Evolutionary conservation across 2,888 invertebrate species (phyloP), one percentile per base, ranked within the genome.

Genomic region (Oasisia sp.): DNA sequence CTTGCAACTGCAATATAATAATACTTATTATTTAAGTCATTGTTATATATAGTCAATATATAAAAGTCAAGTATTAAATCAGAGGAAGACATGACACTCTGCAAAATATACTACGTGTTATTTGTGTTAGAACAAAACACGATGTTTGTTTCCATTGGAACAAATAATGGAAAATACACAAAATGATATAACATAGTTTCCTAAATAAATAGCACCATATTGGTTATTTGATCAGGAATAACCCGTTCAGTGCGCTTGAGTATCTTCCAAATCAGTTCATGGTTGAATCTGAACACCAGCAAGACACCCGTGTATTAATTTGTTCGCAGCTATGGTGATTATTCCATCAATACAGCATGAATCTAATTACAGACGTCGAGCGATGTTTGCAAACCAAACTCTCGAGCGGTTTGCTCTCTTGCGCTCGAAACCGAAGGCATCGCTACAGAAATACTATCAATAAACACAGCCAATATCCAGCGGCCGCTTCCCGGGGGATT

Each of bases 381-480:
- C 50, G 50, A 74, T 19, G 74, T 27, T 74, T n/a, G n/a, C 74
- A 74, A 74, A 74, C 74, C 74, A 74, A 74, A 74, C n/a, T 27
- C 27, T 74, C 74, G 74, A 74, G 74, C 74, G 74, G 74, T 74
- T 19, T 19, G 74, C 74, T 74, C 27, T 74, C 74, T 74, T 74
- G 19, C 74, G 74, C 19, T 74, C n/a, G 19, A 14, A 74, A 74
- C n/a, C 74, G 27, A 7, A 74, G 74, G 74, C 74, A 74, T 74
- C 74, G 74, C 74, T 74, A 74, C 74, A 74, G 74, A 74, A 74
- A 74, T 74, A 74, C 74, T 74, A 74, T 74, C 74, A 74, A 74
- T 74, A 74, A 74, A 74, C 74, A 74, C 74, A 74, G 74, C 74
- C 74, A 74, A 74, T 74, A 74, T 74, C 74, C 74, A 74, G 27